Evolutionary conservation across 2,888 invertebrate species (phyloP).

Genomic region (Choristoneura rosaceana): DNA sequence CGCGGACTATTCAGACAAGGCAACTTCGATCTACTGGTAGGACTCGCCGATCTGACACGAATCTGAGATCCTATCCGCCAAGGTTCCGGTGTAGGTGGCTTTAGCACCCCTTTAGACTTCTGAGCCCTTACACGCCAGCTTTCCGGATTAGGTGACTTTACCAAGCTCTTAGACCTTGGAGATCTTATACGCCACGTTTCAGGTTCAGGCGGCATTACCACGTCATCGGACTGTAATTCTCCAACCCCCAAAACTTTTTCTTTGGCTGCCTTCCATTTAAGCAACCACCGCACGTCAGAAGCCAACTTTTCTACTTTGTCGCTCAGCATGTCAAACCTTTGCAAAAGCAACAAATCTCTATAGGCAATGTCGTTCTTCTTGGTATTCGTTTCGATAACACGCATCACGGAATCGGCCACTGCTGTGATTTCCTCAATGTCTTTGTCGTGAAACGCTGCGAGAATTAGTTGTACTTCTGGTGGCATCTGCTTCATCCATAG

Average conservation of each 20-base stretch:
- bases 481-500: background rate
- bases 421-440: background rate
- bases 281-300: background rate
- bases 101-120: background rate
- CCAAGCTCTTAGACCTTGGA: background rate
- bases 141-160: background rate
- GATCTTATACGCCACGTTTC: background rate
- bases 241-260: background rate
- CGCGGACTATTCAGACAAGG: background rate
- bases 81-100: background rate
- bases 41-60: background rate
- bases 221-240: background rate
- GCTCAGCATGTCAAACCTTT: slow-evolving; percentile 2
- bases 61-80: background rate
- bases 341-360: background rate
- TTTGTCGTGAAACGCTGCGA: background rate
- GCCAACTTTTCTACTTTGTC: background rate
- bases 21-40: background rate
- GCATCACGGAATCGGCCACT: background rate
- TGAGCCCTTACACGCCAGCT: background rate
- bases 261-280: background rate
- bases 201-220: background rate
- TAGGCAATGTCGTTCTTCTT: background rate
- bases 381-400: background rate
- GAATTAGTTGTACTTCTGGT: background rate